Evolutionary conservation across 2,888 invertebrate species (phyloP).

Genomic region (Drosophila testacea): DNA sequence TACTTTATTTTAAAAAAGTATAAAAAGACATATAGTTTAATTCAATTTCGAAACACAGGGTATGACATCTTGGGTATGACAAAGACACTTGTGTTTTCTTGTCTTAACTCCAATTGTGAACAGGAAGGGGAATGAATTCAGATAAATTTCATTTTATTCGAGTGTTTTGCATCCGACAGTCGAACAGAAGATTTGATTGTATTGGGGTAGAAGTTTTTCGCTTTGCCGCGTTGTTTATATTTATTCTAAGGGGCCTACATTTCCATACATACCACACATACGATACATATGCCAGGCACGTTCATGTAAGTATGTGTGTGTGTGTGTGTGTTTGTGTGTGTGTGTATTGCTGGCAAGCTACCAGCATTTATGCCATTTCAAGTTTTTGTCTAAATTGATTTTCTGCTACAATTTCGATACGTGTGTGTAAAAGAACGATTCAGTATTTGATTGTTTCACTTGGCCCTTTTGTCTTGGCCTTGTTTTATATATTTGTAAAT

Average conservation of each 20-base stretch:
- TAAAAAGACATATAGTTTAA: too few relatives aligned
- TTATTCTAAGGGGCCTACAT: conserved; percentile 39
- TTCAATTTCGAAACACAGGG: background rate
- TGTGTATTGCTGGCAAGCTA: conserved; percentile 47
- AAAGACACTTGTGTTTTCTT: background rate
- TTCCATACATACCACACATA: conserved; percentile 51
- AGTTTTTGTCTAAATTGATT: conserved; percentile 74
- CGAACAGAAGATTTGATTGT: conserved; percentile 62
- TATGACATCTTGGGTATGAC: background rate
- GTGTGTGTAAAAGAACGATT: conserved; percentile 26
- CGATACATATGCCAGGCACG: conserved; percentile 45
- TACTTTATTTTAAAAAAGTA: too few relatives aligned
- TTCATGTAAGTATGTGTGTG: conserved; percentile 5
- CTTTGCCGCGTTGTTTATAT: conserved; percentile 62
- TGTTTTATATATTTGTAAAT: conserved; percentile 32
- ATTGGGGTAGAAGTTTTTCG: conserved; percentile 72
- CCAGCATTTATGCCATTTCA: conserved; percentile 72
- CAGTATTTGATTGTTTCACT: conserved; percentile 71
- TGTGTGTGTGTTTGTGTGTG: conserved; percentile 3
- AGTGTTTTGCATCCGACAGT: conserved; percentile 67
- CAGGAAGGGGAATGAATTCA: conserved; percentile 52
- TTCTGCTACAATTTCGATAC: conserved; percentile 70
- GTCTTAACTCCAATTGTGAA: conserved; percentile 51
- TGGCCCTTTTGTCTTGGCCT: conserved; percentile 31
- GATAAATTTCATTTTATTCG: conserved; percentile 75